Conservation (phyloP, 2,888 invertebrate species). For the Sicus ferrugineus region DNA sequence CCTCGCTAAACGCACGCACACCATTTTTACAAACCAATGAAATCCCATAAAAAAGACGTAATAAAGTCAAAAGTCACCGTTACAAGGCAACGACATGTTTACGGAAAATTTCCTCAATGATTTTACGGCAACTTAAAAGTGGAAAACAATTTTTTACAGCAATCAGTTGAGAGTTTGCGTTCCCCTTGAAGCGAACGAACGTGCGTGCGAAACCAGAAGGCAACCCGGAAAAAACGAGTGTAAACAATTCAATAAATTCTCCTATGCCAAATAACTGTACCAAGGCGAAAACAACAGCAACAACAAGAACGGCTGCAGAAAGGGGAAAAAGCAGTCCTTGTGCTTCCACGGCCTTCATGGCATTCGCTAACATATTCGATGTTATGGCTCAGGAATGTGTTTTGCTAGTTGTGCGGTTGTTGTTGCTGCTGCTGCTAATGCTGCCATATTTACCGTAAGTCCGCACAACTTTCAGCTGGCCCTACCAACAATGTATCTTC, state of each 20-base stretch:
- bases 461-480: slow-evolving; percentile 4
- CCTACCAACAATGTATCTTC: slow-evolving; percentile 21
- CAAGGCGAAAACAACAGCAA: not conserved
- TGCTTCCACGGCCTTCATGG: slow-evolving; percentile 12
- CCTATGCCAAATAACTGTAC: slow-evolving; percentile 3
- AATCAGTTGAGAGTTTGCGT: not conserved
- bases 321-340: slow-evolving; percentile 4
- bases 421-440: slow-evolving; percentile 7
- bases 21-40: no score
- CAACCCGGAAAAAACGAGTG: not conserved
- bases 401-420: not conserved
- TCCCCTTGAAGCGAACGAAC: not conserved
- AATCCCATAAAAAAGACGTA: no score
- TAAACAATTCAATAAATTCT: slow-evolving; percentile 31
- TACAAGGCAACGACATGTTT: no score
- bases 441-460: slow-evolving; percentile 4
- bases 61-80: no score
- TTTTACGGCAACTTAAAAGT: no score
- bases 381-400: no score
- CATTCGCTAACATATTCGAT: not conserved
- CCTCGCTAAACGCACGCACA: no score
- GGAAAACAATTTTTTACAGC: not conserved
- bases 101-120: no score
- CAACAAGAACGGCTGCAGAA: not conserved
- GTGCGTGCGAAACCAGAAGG: not conserved